Evolutionary conservation across 2,888 invertebrate genomes (phyloP).

Genomic region (Bombyx huttoni): DNA sequence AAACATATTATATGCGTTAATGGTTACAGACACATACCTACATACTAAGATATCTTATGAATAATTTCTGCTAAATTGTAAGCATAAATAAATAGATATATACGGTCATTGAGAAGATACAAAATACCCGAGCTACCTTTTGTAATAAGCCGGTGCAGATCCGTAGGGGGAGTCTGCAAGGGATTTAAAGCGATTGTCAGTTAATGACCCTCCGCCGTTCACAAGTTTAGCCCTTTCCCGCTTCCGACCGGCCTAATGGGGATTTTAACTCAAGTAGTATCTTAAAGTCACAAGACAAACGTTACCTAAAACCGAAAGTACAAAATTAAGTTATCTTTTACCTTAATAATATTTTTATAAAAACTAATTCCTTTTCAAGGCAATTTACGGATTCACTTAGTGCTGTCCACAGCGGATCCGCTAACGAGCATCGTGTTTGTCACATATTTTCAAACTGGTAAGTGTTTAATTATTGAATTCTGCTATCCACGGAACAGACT

Average conservation of each 20-base stretch:
- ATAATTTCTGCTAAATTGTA: not conserved
- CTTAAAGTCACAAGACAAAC: conserved; percentile 9
- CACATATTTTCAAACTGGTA: not conserved
- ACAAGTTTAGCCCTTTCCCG: conserved; percentile 55
- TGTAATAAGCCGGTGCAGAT: conserved; percentile 44
- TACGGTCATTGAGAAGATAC: conserved; percentile 50
- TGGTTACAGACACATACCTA: too few relatives aligned
- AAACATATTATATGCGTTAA: too few relatives aligned
- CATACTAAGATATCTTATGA: too few relatives aligned
- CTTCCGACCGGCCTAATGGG: conserved; percentile 33
- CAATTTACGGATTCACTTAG: not conserved
- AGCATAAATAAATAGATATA: too few relatives aligned
- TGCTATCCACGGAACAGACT: conserved; percentile 10
- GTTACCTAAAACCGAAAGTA: too few relatives aligned
- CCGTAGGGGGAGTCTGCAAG: conserved; percentile 53
- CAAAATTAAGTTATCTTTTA: too few relatives aligned
- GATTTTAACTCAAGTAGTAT: conserved; percentile 15
- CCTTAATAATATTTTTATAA: not conserved
- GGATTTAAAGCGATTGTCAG: conserved; percentile 67
- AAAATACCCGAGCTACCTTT: conserved; percentile 37
- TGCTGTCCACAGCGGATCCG: not conserved
- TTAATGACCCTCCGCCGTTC: conserved; percentile 53
- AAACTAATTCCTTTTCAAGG: not conserved
- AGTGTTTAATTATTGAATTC: not conserved
- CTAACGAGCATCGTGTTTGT: not conserved